Conservation (phyloP, 2,113 vertebrate genomes). For the Ailuropoda melanoleuca region DNA sequence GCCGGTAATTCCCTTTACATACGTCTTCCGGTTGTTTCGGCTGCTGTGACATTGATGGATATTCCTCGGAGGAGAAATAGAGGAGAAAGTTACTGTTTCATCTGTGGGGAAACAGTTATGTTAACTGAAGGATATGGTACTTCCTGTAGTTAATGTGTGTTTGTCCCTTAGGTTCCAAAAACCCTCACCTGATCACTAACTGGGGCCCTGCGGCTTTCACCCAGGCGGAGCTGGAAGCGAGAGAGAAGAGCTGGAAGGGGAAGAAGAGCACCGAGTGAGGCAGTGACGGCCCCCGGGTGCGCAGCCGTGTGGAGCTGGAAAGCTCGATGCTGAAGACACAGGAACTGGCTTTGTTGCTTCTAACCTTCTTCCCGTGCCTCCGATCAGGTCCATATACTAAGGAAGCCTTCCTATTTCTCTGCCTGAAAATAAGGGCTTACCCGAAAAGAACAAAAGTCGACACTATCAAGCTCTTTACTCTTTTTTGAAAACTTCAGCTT, state of each 20-base stretch:
- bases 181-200: constrained; percentile 91
- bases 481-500: constrained; percentile 9
- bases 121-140: not conserved
- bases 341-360: constrained; percentile 42
- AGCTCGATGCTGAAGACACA: not conserved
- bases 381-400: not conserved
- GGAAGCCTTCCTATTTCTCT: not conserved
- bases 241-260: constrained; percentile 94
- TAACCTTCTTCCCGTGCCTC: not conserved
- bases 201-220: constrained; percentile 96
- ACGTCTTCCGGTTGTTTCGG: not conserved
- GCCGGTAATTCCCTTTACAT: not conserved
- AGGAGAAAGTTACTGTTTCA: not conserved
- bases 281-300: rapidly evolving
- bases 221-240: constrained; percentile 90
- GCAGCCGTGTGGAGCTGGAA: not conserved
- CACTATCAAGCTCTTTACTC: not conserved
- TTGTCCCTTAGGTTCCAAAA: constrained; percentile 90
- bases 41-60: not conserved
- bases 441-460: not conserved
- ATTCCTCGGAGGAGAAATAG: not conserved
- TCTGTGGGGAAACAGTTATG: not conserved
- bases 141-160: not conserved
- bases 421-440: not conserved
- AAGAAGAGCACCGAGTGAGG: constrained; percentile 86